Base-by-base conservation (phyloP, 2,113 vertebrate genomes). In the Alethe diademata region DNA sequence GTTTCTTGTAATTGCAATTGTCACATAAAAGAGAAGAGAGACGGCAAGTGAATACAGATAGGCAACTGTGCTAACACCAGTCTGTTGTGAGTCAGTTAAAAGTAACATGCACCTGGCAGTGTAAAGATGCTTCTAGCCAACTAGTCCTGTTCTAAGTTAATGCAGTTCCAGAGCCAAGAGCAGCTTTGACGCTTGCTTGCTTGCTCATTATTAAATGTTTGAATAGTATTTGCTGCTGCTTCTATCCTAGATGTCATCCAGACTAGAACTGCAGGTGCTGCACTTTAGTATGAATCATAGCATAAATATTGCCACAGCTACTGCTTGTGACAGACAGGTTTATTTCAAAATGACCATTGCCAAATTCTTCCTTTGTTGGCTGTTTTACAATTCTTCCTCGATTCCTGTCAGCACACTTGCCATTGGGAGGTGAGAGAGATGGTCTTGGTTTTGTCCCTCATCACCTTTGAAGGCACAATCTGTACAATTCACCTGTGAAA, bases 291-390 rank as follows among this genome's bases (percentile, higher is more conserved):
- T 86, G 85, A 91, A 86, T 93, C 74, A 88, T 42, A 70, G 31
- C 23, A 2, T 79, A 95, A 88, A 51, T 42, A 86, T 80, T n/a
- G 4, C 67, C 71, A 76, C 67, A 88, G 88, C 73, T 85, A 88
- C 35, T 47, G n/a, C 50, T 58, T 8, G 2, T 88, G 78, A 88
- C 85, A 92, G 96, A 94, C 92, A 92, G 71, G 87, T 76, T 86
- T 70, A 53, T 95, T 97, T 96, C 95, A 95, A 94, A 95, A 95
- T 73, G 8, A 36, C 22, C 24, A 10, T 95, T 94, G 90, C 96
- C 73, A 93, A 94, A 95, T 56, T 81, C 62, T 14, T 95, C 42
- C 45, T 91, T 81, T 87, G 66, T 84, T 81, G 87, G 18, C 65
- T 81, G 36, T 45, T 91, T 79, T 91, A 91, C 57, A 88, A 13